Evolutionary conservation across 2,797 vertebrate genomes (phyloP).

Genomic region (Anguilla marmorata): DNA sequence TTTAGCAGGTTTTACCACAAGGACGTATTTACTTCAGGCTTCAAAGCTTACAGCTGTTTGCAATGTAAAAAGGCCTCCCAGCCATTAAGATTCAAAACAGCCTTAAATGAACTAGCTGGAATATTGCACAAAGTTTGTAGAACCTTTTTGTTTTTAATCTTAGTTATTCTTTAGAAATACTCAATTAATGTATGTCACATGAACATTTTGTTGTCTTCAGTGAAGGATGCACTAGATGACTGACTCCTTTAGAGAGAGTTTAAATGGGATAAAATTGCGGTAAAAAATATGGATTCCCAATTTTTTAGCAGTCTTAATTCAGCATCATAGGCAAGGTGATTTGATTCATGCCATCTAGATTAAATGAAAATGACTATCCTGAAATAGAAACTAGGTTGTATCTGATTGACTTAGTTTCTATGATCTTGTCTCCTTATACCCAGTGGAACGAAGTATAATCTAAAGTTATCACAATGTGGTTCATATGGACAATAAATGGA

Average conservation of each 20-base stretch:
- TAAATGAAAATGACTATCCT: neutral
- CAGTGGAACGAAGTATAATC: neutral
- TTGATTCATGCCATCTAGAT: neutral
- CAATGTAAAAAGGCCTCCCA: neutral
- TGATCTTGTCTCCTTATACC: neutral
- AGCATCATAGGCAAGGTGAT: neutral
- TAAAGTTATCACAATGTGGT: neutral
- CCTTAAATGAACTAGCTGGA: neutral
- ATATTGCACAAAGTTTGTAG: neutral
- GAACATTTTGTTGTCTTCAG: neutral
- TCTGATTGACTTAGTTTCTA: neutral
- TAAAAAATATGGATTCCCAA: neutral
- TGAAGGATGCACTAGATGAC: neutral
- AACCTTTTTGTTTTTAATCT: neutral
- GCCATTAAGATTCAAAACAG: neutral
- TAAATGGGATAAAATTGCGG: neutral
- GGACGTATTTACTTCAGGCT: neutral
- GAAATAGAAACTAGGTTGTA: conserved; percentile 17
- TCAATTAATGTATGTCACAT: neutral
- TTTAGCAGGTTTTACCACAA: neutral
- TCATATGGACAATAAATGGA: neutral
- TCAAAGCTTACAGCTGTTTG: neutral
- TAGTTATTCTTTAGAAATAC: neutral
- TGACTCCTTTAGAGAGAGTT: neutral
- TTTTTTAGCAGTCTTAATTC: neutral